Evolutionary conservation across 2,113 vertebrate species (phyloP).

Genomic region (Picathartes gymnocephalus): DNA sequence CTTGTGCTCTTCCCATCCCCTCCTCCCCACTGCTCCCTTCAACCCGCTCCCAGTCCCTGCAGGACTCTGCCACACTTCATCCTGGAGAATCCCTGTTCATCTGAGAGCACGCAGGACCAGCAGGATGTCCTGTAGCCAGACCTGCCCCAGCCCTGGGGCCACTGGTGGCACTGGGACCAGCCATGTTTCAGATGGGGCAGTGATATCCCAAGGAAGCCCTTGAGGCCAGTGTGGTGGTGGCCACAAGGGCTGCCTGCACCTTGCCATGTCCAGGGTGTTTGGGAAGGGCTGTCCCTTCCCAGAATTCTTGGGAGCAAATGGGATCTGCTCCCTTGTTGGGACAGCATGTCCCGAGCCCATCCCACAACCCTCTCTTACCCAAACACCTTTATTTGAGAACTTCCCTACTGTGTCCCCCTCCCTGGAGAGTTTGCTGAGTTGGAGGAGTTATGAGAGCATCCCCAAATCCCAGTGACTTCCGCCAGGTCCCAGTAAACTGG

Average conservation of each 20-base stretch:
- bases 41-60: no score
- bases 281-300: background rate
- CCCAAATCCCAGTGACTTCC: background rate
- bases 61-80: background rate
- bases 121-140: background rate
- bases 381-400: background rate
- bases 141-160: background rate
- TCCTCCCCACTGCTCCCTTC: background rate
- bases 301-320: background rate
- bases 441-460: background rate
- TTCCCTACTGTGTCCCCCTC: background rate
- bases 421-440: background rate
- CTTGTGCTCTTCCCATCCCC: background rate
- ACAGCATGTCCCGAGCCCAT: background rate
- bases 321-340: background rate
- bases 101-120: background rate
- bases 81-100: background rate
- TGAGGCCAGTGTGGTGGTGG: background rate
- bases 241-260: background rate
- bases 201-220: background rate
- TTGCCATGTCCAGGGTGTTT: background rate
- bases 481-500: background rate
- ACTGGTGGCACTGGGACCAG: background rate
- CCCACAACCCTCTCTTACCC: background rate
- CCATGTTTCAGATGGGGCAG: fast-evolving